Evolutionary conservation across 1,140 invertebrate genomes (phyloP).

Genomic region (Onthophagus taurus): DNA sequence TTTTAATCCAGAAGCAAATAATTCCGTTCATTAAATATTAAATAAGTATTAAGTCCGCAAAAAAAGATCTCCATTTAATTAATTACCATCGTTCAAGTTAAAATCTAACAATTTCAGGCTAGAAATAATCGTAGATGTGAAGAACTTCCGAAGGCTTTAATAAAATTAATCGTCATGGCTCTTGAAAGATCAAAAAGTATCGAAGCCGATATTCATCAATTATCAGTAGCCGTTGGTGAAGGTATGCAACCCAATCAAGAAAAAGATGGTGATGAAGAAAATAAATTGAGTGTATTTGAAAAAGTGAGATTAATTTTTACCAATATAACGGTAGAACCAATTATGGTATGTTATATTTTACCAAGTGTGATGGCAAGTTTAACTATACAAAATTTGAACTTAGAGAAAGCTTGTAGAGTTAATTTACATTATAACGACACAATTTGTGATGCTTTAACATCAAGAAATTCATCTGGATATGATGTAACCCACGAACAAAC

Average conservation of each 20-base stretch:
- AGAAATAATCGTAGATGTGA: too few species aligned
- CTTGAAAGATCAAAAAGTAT: constrained; percentile 24
- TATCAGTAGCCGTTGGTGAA: not conserved
- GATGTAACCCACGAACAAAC: constrained; percentile 38
- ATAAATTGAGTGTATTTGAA: too few species aligned
- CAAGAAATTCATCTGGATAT: constrained; percentile 39
- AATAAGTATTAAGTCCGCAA: too few species aligned
- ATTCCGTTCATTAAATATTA: too few species aligned
- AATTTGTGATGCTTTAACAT: constrained; percentile 48
- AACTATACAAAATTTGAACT: constrained; percentile 47
- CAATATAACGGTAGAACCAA: constrained; percentile 45
- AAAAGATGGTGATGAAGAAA: too few species aligned
- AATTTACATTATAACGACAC: constrained; percentile 46
- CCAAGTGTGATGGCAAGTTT: constrained; percentile 42
- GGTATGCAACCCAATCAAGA: too few species aligned
- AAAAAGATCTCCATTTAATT: too few species aligned
- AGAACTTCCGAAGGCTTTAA: too few species aligned
- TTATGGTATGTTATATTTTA: constrained; percentile 43
- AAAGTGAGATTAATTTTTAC: constrained; percentile 3
- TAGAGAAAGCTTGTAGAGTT: constrained; percentile 55
- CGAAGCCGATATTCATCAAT: constrained; percentile 21
- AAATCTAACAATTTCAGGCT: too few species aligned
- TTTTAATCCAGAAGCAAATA: too few species aligned
- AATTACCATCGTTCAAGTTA: too few species aligned
- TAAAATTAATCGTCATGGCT: constrained; percentile 20